Percentiles rank a stretch among this genome's conserved stretches.
These are phyloP conservation scores for Rhagologus leucostigma DNA, from an alignment of 2,113 vertebrate genomes.

Conservation along the genomic window DNA sequence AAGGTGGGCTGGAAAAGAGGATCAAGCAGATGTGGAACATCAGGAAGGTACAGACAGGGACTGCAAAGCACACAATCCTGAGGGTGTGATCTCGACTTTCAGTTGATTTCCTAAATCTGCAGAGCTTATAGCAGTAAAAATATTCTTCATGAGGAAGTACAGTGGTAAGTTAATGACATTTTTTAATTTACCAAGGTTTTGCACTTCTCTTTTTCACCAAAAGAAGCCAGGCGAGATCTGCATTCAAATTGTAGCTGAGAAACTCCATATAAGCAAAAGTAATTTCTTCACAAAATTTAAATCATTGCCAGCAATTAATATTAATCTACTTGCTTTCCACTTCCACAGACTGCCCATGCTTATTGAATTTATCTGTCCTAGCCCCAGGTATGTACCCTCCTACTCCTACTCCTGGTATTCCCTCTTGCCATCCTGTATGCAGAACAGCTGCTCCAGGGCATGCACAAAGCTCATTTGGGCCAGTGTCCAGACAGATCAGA, in stretches of 20 bases:
- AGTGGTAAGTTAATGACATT: background rate
- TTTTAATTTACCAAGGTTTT: background rate
- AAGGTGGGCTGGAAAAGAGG: background rate
- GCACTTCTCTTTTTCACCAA: background rate
- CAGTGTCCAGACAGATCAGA: background rate
- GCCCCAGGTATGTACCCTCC: background rate
- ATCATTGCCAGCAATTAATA: background rate
- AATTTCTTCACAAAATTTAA: background rate
- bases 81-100: background rate
- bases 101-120: background rate
- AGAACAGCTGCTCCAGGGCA: background rate
- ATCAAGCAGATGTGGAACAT: fast-evolving
- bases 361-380: background rate
- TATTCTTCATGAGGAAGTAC: background rate
- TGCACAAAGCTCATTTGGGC: background rate
- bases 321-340: background rate
- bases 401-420: background rate
- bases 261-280: background rate
- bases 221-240: background rate
- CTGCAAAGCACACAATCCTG: background rate
- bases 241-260: background rate
- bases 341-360: background rate
- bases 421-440: background rate
- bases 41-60: background rate
- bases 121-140: background rate